Percentiles rank a stretch among this genome's conserved stretches.
These are phyloP conservation scores for Nothura maculosa DNA, from an alignment of 2,797 vertebrate species.

Conservation along the genomic window DNA sequence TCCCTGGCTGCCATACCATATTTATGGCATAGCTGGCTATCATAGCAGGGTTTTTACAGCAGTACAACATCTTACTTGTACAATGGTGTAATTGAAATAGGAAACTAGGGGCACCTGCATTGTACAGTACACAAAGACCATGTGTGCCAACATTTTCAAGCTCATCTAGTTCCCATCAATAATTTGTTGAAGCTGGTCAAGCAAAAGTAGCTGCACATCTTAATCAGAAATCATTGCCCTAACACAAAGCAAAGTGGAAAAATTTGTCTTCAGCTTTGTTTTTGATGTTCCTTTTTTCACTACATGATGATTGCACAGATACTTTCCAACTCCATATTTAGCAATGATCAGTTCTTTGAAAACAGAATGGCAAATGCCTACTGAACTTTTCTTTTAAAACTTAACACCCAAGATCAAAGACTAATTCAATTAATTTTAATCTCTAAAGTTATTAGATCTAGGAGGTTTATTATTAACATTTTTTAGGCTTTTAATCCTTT, in stretches of 20 bases:
- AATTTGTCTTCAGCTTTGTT: background rate
- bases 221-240: background rate
- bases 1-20: background rate
- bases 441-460: conserved; percentile 70
- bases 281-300: background rate
- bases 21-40: background rate
- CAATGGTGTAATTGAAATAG: background rate
- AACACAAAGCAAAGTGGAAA: background rate
- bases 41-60: background rate
- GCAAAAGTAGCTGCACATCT: background rate
- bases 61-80: background rate
- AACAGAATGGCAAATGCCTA: conserved; percentile 10
- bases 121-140: background rate
- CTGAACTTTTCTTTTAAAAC: conserved; percentile 59
- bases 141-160: background rate
- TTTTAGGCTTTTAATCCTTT: conserved; percentile 76
- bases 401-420: conserved; percentile 73
- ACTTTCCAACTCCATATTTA: background rate
- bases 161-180: background rate
- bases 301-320: background rate
- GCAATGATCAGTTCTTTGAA: background rate
- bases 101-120: background rate
- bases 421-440: conserved; percentile 79
- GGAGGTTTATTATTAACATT: conserved; percentile 59
- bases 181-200: background rate